phyloP scores from a whole-genome alignment of 2,113 vertebrate genomes.

The Lontra canadensis region DNA sequence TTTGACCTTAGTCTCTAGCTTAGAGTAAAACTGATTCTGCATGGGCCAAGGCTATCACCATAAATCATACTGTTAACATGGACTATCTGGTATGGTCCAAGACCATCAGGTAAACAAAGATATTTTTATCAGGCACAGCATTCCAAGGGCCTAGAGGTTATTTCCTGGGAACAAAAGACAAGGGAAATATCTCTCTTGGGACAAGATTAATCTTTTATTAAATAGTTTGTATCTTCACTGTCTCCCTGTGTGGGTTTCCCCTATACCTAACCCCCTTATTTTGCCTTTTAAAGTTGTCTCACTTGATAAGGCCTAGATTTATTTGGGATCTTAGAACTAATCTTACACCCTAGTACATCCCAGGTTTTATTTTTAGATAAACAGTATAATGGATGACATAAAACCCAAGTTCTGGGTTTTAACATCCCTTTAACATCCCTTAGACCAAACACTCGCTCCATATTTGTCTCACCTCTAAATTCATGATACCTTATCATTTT shows the following conservation, averaged over 20 bases:
- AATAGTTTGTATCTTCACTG: not conserved
- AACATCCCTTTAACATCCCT: too few relatives aligned
- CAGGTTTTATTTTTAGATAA: not conserved
- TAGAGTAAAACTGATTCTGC: not conserved
- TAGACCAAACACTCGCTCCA: not conserved
- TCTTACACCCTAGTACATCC: not conserved
- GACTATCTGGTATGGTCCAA: not conserved
- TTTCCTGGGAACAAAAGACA: not conserved
- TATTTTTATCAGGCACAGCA: not conserved
- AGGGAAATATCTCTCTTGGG: not conserved
- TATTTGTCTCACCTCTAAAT: not conserved
- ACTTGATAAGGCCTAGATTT: not conserved
- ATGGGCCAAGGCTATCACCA: too few relatives aligned
- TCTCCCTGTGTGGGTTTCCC: not conserved
- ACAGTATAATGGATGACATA: not conserved
- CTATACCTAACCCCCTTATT: not conserved
- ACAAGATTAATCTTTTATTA: not conserved
- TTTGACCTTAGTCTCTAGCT: not conserved
- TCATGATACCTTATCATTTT: not conserved
- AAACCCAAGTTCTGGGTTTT: not conserved
- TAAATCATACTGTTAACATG: not conserved
- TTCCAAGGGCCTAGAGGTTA: not conserved
- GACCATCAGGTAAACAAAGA: not conserved
- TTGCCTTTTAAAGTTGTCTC: not conserved
- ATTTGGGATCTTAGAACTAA: not conserved